Base-by-base conservation (phyloP, 2,888 invertebrate species). In the Noctuana brunneofusca region DNA sequence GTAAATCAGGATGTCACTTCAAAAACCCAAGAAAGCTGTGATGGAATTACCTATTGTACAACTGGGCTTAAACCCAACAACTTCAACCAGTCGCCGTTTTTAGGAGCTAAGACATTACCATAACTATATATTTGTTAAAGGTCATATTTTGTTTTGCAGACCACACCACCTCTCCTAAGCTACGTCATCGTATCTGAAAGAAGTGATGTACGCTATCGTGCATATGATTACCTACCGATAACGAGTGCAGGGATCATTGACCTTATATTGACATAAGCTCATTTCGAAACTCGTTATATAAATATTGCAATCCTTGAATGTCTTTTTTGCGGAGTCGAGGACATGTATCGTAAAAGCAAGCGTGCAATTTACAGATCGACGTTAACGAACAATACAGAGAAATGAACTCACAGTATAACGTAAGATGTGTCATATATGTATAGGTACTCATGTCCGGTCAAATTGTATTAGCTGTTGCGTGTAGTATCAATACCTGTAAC, bases 401-500 rank as follows among this genome's bases (percentile, higher is more conserved):
- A 71, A 68, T 71, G 75, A 75, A 81, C 80, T 58, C 48, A 70
- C 67, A 64, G 58, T 76, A 72, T 73, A 60, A 65, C 65, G 65
- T 60, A 60, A 66, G 71, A 70, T 71, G 76, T 74, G 72, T 75
- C 76, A 78, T 63, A n/a, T n/a, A n/a, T n/a, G n/a, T n/a, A n/a
- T n/a, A n/a, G n/a, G n/a, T n/a, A 62, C 62, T 74, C 69, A 64
- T 67, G 68, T 70, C 65, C 71, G 71, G 73, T 74, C 69, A 70
- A 66, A 18, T 50, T 58, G 38, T 53, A 48, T 53, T 60, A 56
- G 72, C 75, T 75, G 72, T 75, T 73, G 69, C 65, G 71, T 70
- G 72, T 74, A 69, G 75, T 75, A 75, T 69, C 69, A 76, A 76
- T 87, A 87, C 87, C 86, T 86, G 87, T 32, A 81, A 84, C 20